Percentiles rank a stretch among this genome's conserved stretches.
Conservation (phyloP, 1,140 invertebrate species). For the Pseudomyrmex pallidus region DNA sequence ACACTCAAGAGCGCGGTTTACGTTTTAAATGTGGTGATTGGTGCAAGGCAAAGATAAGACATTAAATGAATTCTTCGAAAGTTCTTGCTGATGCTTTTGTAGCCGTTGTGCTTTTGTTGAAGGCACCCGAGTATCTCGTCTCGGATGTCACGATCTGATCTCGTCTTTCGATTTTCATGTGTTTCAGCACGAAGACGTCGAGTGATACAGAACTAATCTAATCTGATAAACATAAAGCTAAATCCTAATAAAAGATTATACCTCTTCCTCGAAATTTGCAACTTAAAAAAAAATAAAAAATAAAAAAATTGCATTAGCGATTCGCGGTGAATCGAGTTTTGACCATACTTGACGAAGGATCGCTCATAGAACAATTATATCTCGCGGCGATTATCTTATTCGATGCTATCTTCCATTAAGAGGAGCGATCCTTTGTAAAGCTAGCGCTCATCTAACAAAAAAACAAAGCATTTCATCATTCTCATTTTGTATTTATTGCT, state of each 20-base stretch:
- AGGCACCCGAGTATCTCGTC: background rate
- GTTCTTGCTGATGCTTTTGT: background rate
- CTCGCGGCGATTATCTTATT: constrained; percentile 29
- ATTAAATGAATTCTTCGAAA: constrained; percentile 16
- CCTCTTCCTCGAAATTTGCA: constrained; percentile 65
- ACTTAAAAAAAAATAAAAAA: constrained; percentile 66
- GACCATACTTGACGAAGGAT: constrained; percentile 37
- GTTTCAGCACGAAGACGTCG: constrained; percentile 60
- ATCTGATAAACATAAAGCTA: constrained; percentile 61
- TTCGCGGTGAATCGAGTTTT: constrained; percentile 29
- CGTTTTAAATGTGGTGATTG: constrained; percentile 20
- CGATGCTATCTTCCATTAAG: constrained; percentile 26
- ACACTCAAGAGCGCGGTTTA: constrained; percentile 3
- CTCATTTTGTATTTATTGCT: constrained; percentile 74
- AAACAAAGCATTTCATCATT: constrained; percentile 48
- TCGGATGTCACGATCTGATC: constrained; percentile 44
- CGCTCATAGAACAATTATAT: constrained; percentile 10
- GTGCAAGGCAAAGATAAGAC: constrained; percentile 9
- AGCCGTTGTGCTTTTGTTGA: constrained; percentile 24
- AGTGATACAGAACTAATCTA: constrained; percentile 56
- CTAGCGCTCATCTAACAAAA: constrained; percentile 37
- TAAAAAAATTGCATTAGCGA: constrained; percentile 45
- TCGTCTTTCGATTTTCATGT: constrained; percentile 65
- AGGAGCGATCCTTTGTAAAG: constrained; percentile 33
- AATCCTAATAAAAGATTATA: constrained; percentile 69